Evolutionary conservation across 2,888 invertebrate genomes (phyloP).

Genomic region (Yponomeuta malinellus): DNA sequence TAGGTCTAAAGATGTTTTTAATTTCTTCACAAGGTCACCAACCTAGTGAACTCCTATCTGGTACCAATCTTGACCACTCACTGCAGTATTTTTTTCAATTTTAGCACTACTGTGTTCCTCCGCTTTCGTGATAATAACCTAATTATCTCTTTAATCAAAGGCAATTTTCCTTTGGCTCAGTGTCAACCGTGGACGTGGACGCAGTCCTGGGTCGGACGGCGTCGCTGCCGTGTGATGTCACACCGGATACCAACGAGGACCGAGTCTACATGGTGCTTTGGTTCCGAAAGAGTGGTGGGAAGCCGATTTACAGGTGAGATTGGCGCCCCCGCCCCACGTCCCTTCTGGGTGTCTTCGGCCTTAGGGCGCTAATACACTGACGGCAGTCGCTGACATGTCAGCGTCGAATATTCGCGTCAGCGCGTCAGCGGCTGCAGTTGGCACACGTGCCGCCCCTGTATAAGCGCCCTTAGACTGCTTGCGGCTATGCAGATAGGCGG

Average conservation of each 20-base stretch:
- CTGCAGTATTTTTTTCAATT: too few relatives aligned
- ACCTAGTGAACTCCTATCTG: background rate
- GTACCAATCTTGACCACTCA: too few relatives aligned
- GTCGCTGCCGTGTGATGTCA: slow-evolving; percentile 92
- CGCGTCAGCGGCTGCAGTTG: too few relatives aligned
- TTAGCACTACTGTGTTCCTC: background rate
- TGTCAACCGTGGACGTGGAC: slow-evolving; percentile 79
- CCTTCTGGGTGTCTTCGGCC: too few relatives aligned
- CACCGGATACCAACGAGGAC: slow-evolving; percentile 87
- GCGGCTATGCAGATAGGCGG: too few relatives aligned
- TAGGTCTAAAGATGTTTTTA: background rate
- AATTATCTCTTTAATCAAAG: background rate
- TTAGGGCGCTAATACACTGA: too few relatives aligned
- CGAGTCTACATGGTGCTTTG: slow-evolving; percentile 94
- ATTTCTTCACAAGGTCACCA: background rate
- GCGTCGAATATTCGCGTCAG: too few relatives aligned
- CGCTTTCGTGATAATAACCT: background rate
- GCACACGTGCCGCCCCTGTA: too few relatives aligned
- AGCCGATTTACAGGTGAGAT: slow-evolving; percentile 91
- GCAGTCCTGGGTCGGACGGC: slow-evolving; percentile 90
- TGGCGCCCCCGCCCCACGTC: too few relatives aligned
- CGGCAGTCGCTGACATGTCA: too few relatives aligned
- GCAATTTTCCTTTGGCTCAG: slow-evolving; percentile 42
- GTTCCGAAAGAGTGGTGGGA: slow-evolving; percentile 90
- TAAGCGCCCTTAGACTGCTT: too few relatives aligned